phyloP scores from a whole-genome alignment of 2,888 invertebrate species.

The Acleris holmiana region DNA sequence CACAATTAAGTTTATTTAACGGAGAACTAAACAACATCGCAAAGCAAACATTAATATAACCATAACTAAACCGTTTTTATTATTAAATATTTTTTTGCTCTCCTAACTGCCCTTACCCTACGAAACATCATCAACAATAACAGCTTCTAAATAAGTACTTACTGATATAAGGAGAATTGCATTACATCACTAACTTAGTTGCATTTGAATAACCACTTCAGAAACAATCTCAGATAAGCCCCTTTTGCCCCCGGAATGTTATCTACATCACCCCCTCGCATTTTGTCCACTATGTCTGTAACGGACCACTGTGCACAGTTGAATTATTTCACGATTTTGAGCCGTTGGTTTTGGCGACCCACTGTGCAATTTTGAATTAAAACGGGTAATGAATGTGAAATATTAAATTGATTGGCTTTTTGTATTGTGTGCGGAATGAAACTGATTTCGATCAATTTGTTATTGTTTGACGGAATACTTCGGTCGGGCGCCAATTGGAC shows the following conservation, averaged over 20 bases:
- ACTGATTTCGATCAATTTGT: slow-evolving; percentile 57
- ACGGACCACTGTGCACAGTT: slow-evolving; percentile 39
- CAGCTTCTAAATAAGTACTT: slow-evolving; percentile 30
- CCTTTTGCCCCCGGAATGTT: slow-evolving; percentile 51
- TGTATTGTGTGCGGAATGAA: slow-evolving; percentile 31
- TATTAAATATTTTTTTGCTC: background rate
- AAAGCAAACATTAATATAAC: too few relatives aligned
- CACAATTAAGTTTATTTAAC: too few relatives aligned
- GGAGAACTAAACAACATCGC: too few relatives aligned
- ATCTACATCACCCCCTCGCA: slow-evolving; percentile 54
- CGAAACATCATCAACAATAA: slow-evolving; percentile 24
- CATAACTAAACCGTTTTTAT: background rate
- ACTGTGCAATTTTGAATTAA: slow-evolving; percentile 41
- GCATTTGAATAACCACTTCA: slow-evolving; percentile 67
- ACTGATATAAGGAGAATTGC: slow-evolving; percentile 36
- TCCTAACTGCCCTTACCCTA: background rate
- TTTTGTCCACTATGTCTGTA: slow-evolving; percentile 30
- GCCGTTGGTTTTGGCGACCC: slow-evolving; percentile 26
- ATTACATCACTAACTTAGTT: slow-evolving; percentile 53
- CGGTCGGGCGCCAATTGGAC: slow-evolving; percentile 55
- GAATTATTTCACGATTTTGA: slow-evolving; percentile 28
- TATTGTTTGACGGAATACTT: slow-evolving; percentile 65
- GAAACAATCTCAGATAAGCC: slow-evolving; percentile 70
- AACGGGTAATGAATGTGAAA: slow-evolving; percentile 53
- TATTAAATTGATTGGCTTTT: slow-evolving; percentile 48